These are phyloP conservation scores for Lamprologus ornatipinnis DNA, from an alignment of 2,113 vertebrate genomes.

Conservation along the genomic window DNA sequence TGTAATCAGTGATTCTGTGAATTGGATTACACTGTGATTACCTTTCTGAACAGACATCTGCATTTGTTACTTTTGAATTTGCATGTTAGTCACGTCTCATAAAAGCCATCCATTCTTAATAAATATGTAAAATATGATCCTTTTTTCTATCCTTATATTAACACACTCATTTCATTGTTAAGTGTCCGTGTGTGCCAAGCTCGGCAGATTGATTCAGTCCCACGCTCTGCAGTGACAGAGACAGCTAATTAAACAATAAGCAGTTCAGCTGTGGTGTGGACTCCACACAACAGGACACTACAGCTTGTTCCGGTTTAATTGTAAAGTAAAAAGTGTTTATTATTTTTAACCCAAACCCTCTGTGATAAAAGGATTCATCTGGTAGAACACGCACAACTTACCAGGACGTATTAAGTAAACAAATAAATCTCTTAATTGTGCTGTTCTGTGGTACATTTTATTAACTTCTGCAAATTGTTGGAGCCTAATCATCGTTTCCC, in stretches of 20 bases:
- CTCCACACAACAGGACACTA: background rate
- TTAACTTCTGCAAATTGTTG: background rate
- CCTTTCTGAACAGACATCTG: background rate
- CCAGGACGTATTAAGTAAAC: background rate
- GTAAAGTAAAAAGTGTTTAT: background rate
- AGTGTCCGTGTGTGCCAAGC: background rate
- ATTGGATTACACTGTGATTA: background rate
- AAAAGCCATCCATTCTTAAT: background rate
- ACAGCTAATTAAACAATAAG: slow-evolving; percentile 9
- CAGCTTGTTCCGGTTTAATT: background rate
- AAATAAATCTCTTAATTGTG: background rate
- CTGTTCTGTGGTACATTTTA: background rate
- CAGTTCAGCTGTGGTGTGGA: background rate
- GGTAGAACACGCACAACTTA: background rate
- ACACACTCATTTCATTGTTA: background rate
- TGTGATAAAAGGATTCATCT: background rate
- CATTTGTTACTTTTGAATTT: background rate
- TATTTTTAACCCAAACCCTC: background rate
- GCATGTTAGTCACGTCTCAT: background rate
- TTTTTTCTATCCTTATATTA: background rate
- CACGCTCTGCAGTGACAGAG: background rate
- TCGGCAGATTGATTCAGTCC: background rate
- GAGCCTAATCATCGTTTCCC: background rate
- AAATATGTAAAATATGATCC: background rate
- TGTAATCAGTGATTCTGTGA: background rate